phyloP scores from a whole-genome alignment of 2,113 vertebrate species.

The Pelobates fuscus region DNA sequence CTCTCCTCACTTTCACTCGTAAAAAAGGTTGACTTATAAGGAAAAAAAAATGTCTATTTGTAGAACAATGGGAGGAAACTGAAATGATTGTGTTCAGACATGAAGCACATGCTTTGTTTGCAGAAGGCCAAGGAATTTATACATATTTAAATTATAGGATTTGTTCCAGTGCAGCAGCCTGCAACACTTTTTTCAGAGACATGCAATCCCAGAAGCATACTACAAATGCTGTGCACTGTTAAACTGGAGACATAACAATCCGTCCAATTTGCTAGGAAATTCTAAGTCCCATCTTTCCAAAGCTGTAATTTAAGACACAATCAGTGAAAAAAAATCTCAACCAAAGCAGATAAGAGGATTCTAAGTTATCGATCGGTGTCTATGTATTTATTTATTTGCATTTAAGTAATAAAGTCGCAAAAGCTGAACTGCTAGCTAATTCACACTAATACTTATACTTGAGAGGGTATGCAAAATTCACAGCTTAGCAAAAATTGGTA shows the following conservation, averaged over 20 bases:
- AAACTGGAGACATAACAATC: conserved; percentile 9
- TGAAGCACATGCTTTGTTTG: conserved; percentile 14
- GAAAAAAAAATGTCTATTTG: too few species aligned
- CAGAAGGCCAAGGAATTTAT: conserved; percentile 27
- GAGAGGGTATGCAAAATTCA: too few species aligned
- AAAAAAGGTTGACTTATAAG: too few species aligned
- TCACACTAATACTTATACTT: too few species aligned
- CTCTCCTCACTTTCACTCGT: too few species aligned
- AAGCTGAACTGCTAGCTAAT: too few species aligned
- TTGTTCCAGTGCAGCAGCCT: conserved; percentile 17
- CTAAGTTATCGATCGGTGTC: background rate
- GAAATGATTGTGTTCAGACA: background rate
- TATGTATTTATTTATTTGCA: background rate
- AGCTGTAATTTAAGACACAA: conserved; percentile 16
- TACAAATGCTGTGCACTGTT: background rate
- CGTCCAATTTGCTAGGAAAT: conserved; percentile 18
- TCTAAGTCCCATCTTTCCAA: background rate
- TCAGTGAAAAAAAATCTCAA: background rate
- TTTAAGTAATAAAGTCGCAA: too few species aligned
- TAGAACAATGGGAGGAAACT: too few species aligned
- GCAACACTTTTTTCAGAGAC: conserved; percentile 2
- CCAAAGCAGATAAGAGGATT: background rate
- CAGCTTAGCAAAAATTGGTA: too few species aligned
- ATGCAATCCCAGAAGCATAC: conserved; percentile 31
- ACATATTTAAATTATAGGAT: conserved; percentile 31